phyloP scores from a whole-genome alignment of 2,113 vertebrate genomes.

The Chiloscyllium plagiosum region DNA sequence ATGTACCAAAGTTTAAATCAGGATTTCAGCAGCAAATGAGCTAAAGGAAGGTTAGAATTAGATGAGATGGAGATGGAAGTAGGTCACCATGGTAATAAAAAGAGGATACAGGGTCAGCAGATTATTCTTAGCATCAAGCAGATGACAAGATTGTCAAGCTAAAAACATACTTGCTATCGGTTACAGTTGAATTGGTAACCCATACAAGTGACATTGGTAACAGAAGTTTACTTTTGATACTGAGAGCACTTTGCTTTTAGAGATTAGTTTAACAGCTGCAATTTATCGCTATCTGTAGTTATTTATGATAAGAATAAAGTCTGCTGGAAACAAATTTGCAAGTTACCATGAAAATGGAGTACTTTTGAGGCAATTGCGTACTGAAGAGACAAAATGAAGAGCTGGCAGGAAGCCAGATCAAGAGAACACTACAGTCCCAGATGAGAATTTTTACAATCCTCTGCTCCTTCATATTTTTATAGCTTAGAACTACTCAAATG shows the following conservation, averaged over 20 bases:
- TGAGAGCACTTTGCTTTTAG: not conserved
- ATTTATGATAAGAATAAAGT: not conserved
- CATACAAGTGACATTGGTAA: not conserved
- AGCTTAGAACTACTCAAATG: not conserved
- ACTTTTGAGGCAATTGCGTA: not conserved
- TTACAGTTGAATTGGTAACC: not conserved
- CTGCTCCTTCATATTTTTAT: not conserved
- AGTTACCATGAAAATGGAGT: not conserved
- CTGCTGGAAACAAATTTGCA: not conserved
- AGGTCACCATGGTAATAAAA: not conserved
- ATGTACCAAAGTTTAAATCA: no score
- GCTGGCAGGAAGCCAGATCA: not conserved
- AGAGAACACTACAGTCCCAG: not conserved
- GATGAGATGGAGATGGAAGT: not conserved
- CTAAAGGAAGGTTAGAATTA: not conserved
- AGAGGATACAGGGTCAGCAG: not conserved
- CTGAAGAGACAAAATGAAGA: no score
- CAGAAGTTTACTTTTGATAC: not conserved
- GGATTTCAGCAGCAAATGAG: not conserved
- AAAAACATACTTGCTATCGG: not conserved
- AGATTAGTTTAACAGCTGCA: not conserved
- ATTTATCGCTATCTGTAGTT: not conserved
- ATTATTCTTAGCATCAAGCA: not conserved
- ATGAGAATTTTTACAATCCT: not conserved
- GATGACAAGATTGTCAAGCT: not conserved